These are phyloP conservation scores for Atrichornis clamosus DNA, from an alignment of 2,113 vertebrate species.

Conservation along the genomic window DNA sequence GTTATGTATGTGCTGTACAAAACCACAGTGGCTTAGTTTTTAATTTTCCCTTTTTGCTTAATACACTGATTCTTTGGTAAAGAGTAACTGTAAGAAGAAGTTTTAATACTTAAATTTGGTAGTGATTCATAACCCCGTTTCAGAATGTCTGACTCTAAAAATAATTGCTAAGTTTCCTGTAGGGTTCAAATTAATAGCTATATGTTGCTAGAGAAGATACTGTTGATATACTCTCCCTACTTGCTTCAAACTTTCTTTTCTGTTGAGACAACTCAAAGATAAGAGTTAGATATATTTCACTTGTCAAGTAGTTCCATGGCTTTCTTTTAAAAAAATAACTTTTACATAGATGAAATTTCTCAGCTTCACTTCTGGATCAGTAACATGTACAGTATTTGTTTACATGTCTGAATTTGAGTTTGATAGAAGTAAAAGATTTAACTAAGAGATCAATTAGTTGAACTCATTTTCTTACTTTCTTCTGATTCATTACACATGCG, in stretches of 20 bases:
- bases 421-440: not conserved
- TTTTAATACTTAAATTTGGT: not conserved
- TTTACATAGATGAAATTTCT: not conserved
- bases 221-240: not conserved
- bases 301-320: not conserved
- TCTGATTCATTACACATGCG: conserved; percentile 25
- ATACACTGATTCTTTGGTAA: not conserved
- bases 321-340: conserved; percentile 4
- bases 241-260: conserved; percentile 13
- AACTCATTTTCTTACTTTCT: conserved; percentile 31
- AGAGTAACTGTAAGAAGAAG: not conserved
- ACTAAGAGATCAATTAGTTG: not conserved
- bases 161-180: not conserved
- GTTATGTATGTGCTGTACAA: not conserved
- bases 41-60: not conserved
- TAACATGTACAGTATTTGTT: not conserved
- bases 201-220: not conserved
- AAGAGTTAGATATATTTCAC: not conserved
- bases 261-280: not conserved
- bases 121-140: not conserved
- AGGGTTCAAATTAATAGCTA: conserved; percentile 9
- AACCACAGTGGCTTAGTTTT: not conserved
- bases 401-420: not conserved
- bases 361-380: not conserved
- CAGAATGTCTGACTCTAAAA: not conserved